Evolutionary conservation across 2,888 invertebrate genomes (phyloP), one percentile per base, ranked within the genome.

Genomic region (Oligia strigilis): DNA sequence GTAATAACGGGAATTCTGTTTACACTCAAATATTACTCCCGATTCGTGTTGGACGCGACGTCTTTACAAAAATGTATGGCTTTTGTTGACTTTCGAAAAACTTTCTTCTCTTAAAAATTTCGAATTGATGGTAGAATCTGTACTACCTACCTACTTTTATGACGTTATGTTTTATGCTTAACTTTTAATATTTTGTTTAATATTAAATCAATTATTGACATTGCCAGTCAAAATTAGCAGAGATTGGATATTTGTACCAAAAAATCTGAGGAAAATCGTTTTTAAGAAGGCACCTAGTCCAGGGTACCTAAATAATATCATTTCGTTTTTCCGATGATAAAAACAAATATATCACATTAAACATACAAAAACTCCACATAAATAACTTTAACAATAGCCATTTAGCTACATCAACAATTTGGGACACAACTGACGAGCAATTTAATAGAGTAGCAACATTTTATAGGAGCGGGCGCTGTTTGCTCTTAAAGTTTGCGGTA

Each of bases 401-500:
- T 11, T 11, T 64, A 80, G 69, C 77, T 84, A 78, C 46, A 78
- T 72, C 79, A 82, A 81, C 81, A 82, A 70, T 80, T 71, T 55
- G 72, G 78, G 77, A 88, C 91, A 90, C 90, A 90, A 89, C 92
- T 90, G 92, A 89, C 90, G 88, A 89, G 85, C 93, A 92, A 92
- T 93, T 92, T 91, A 83, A 84, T 86, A 88, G 87, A 93, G 92
- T 92, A 92, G 90, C 91, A 80, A 85, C 87, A 86, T 90, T 87
- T 78, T 84, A 81, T 83, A 78, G 75, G 75, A 87, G 84, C 88
- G 90, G 86, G n/a, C 90, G 80, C 86, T 94, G 94, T 95, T 95
- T 95, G 93, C 93, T 91, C 85, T 92, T 92, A 87, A 92, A 94
- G 94, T 95, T 95, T 93, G 92, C 91, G 89, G 82, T 82, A 81